Evolutionary conservation across 2,113 vertebrate species (phyloP), one percentile per base, ranked within the genome.

Genomic region (Reinhardtius hippoglossoides): DNA sequence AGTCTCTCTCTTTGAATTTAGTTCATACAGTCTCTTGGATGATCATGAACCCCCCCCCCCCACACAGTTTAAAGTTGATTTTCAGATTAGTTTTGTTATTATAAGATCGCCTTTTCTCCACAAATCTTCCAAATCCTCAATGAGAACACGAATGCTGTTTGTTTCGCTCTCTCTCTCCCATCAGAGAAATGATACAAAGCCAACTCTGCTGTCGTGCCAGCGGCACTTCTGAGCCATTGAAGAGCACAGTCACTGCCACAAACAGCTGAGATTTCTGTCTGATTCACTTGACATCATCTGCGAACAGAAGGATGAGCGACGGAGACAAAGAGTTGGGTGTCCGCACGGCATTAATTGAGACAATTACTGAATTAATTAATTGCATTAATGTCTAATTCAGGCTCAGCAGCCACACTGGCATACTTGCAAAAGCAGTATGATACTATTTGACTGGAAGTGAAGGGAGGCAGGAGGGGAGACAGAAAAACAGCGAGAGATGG

Each of bases 211-310:
- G 59, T 64, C 48, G 5, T 24, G 71, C 75, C 70, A n/a, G 67
- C 24, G 78, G 68, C 71, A 46, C 60, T 31, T 71, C 31, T 20
- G 18, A 27, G 66, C 60, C 69, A 63, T 55, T 3, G 31, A 67
- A 71, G 58, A 72, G 14, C 58, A 35, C 50, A 60, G n/a, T 4
- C 14, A 10, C 23, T 31, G 10, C 0, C 58, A 59, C 55, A 59
- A 72, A 75, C 78, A 71, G 59, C 78, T 73, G 78, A 80, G 62
- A 76, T 78, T 62, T 72, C 68, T 31, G 44, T 54, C 60, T 77
- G 26, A 67, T 76, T 66, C 54, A 16, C 5, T 64, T 20, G 23
- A 76, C 48, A 40, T 48, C 2, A 27, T 42, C 74, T 31, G 26
- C 2, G 10, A 44, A 69, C 48, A 64, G 42, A 35, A 9, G 67